Percentiles rank a stretch among this genome's conserved stretches.
Evolutionary conservation across 2,888 invertebrate species (phyloP).

Genomic region (Lepetodrilus schrolli): DNA sequence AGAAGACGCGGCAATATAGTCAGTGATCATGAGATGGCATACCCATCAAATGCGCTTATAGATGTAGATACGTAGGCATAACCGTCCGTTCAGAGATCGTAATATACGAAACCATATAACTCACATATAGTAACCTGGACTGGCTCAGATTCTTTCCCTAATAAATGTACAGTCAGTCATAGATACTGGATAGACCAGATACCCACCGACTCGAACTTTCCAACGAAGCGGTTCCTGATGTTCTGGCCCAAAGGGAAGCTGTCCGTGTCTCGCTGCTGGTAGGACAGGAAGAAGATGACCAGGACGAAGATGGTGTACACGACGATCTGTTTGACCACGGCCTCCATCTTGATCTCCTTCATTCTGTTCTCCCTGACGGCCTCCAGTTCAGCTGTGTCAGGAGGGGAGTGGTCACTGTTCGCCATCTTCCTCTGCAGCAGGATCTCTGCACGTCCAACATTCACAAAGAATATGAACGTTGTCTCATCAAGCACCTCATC

Average conservation of each 20-base stretch:
- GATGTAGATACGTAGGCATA: too few species aligned
- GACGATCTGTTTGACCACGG: constrained; percentile 70
- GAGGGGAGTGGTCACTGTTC: constrained; percentile 64
- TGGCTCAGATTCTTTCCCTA: too few species aligned
- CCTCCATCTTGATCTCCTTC: constrained; percentile 73
- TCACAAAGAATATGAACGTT: too few species aligned
- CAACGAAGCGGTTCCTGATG: constrained; percentile 65
- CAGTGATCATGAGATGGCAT: too few species aligned
- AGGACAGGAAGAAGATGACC: constrained; percentile 74
- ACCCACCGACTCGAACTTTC: constrained; percentile 55
- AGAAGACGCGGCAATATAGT: too few species aligned
- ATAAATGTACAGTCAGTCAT: too few species aligned
- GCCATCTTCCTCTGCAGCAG: constrained; percentile 63
- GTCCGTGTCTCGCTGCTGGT: constrained; percentile 71
- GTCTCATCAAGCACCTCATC: too few species aligned
- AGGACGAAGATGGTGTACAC: constrained; percentile 73
- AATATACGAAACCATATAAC: too few species aligned
- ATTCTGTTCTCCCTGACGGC: constrained; percentile 63
- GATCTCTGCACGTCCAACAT: constrained; percentile 69
- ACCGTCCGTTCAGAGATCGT: too few species aligned
- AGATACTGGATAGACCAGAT: too few species aligned
- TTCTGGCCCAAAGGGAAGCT: constrained; percentile 64
- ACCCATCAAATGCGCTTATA: too few species aligned
- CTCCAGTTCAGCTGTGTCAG: constrained; percentile 66
- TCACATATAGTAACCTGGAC: too few species aligned